Percentiles rank a stretch among this genome's conserved stretches.
Evolutionary conservation across 2,113 vertebrate species (phyloP).

Genomic region (Solea senegalensis): DNA sequence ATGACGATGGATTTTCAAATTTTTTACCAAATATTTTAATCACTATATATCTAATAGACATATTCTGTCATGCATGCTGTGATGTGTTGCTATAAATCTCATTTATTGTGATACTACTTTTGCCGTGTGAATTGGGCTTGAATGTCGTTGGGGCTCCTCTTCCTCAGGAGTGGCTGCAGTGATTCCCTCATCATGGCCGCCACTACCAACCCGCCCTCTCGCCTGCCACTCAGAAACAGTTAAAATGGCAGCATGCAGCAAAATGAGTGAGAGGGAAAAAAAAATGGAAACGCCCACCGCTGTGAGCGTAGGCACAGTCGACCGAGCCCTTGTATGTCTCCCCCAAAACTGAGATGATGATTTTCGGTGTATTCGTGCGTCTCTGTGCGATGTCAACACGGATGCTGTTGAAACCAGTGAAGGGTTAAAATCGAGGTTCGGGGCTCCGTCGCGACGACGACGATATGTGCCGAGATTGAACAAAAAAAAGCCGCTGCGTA

Average conservation of each 20-base stretch:
- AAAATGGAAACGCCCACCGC: conserved; percentile 66
- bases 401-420: conserved; percentile 31
- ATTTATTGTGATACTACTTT: background rate
- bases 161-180: conserved; percentile 64
- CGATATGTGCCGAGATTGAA: background rate
- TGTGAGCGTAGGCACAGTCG: conserved; percentile 55
- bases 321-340: conserved; percentile 48
- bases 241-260: conserved; percentile 83
- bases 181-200: conserved; percentile 76
- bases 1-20: background rate
- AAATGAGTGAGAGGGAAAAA: conserved; percentile 68
- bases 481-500: background rate
- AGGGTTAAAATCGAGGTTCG: conserved; percentile 11
- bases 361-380: conserved; percentile 41
- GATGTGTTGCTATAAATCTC: background rate
- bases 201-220: conserved; percentile 73
- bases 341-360: conserved; percentile 42
- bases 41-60: background rate
- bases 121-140: conserved; percentile 39
- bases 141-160: conserved; percentile 48
- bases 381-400: conserved; percentile 27
- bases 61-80: background rate
- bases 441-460: background rate
- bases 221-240: conserved; percentile 74
- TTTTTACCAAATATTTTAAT: background rate